Evolutionary conservation across 2,888 invertebrate species (phyloP), one percentile per base, ranked within the genome.

Genomic region (Dilophus febrilis): DNA sequence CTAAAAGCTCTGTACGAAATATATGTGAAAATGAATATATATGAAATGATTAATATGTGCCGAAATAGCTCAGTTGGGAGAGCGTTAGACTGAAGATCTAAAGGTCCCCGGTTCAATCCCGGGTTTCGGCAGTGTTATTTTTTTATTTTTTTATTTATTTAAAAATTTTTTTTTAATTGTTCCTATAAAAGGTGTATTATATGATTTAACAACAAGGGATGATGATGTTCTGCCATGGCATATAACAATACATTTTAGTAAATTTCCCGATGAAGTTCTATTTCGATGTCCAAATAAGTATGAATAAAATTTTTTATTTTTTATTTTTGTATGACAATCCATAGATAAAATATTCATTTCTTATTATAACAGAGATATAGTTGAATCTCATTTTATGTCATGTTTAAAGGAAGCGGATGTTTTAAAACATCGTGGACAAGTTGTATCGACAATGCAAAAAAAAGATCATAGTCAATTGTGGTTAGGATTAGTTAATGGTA

Each of bases 341-440:
- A 4, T 26, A 4, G 26, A 33, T n/a, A 8, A 40, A 26, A 37
- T n/a, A 16, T 4, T 22, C 18, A 17, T 37, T 19, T 29, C 13
- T n/a, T 10, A 12, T 5, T 18, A 39, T 61, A 69, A 40, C 53
- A 88, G 87, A 59, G 94, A 95, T 58, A 72, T 80, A 12, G 79
- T 97, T 13, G 92, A 95, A 63, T 78, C 92, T 3, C 82, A 91
- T 59, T 98, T 90, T 59, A 82, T 98, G 76, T 83, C 92, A 16
- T 84, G 85, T 47, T 69, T 98, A 8, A 98, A 98, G 64, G 98
- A 98, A 67, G 97, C 98, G 2, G 97, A 97, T 67, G 84, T 87
- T n/a, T 65, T 98, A 33, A 98, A 98, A 60, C 95, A 97, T 58
- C 72, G 87, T 48, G 84, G 88, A 7, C 83, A 84, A 61, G 76